phyloP scores from a whole-genome alignment of 2,797 vertebrate genomes.

The Choloepus didactylus region DNA sequence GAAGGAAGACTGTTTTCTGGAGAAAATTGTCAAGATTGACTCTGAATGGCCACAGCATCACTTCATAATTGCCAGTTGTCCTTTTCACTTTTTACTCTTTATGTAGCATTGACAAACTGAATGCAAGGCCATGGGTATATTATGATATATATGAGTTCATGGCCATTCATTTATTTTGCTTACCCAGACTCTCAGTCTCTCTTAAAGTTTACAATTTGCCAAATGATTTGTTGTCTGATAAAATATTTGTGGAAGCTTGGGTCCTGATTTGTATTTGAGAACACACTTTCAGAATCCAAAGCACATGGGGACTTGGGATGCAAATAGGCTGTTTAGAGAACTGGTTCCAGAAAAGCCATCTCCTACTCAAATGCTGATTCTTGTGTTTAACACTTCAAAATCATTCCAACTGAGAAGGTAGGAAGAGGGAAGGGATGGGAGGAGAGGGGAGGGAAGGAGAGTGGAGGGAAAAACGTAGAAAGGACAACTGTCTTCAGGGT shows the following conservation, averaged over 20 bases:
- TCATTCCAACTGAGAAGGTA: neutral
- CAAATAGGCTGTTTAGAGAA: neutral
- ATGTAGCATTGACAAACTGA: neutral
- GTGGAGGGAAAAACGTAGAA: neutral
- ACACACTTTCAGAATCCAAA: neutral
- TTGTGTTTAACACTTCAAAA: neutral
- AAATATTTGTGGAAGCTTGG: neutral
- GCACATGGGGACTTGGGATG: neutral
- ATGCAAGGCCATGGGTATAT: neutral
- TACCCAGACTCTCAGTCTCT: slow-evolving; percentile 65
- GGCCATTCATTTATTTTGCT: neutral
- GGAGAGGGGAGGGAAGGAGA: neutral
- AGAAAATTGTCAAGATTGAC: neutral
- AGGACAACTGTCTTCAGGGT: neutral
- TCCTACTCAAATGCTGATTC: neutral
- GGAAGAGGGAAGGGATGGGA: neutral
- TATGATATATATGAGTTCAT: neutral
- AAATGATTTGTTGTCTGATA: slow-evolving; percentile 50
- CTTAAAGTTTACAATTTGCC: neutral
- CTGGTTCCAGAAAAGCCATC: neutral
- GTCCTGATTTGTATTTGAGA: neutral
- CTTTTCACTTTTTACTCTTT: neutral
- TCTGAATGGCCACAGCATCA: neutral
- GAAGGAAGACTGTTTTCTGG: neutral
- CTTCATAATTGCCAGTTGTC: neutral